Percentiles rank a stretch among this genome's conserved stretches.
Evolutionary conservation across 2,888 invertebrate genomes (phyloP).

Genomic region (Zhengitettix transpicula): DNA sequence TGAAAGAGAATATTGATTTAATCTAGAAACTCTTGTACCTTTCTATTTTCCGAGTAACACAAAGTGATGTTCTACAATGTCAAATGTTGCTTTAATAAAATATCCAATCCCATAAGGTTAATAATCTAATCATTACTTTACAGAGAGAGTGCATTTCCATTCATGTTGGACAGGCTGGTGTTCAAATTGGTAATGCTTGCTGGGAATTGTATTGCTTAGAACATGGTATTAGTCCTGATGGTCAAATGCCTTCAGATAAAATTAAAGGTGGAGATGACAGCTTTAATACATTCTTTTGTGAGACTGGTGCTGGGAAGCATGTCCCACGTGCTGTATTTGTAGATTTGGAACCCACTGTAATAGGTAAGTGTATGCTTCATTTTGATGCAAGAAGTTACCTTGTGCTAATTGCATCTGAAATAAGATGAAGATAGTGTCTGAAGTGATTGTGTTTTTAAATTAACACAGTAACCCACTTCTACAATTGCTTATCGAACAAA

Average conservation of each 20-base stretch:
- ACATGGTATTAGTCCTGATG: slow-evolving; percentile 67
- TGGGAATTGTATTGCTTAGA: slow-evolving; percentile 75
- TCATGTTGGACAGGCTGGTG: slow-evolving; percentile 73
- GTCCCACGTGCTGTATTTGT: background rate
- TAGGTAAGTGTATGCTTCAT: background rate
- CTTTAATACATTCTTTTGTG: slow-evolving; percentile 17
- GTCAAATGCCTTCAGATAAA: slow-evolving; percentile 58
- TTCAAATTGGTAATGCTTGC: slow-evolving; percentile 70
- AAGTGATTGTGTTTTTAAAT: no score
- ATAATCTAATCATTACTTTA: background rate
- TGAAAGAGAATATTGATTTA: no score
- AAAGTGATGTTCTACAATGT: no score
- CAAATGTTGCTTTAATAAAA: no score
- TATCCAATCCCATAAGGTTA: no score
- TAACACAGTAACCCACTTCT: no score
- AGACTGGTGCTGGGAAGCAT: slow-evolving; percentile 46
- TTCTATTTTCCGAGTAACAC: no score
- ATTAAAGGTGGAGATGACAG: background rate
- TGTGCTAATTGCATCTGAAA: no score
- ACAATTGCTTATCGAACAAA: no score
- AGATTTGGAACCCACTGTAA: background rate
- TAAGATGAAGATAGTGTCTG: no score
- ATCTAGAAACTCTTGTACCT: no score
- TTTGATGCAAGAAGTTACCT: no score
- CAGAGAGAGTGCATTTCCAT: slow-evolving; percentile 77